These are phyloP conservation scores for Drosophila elegans DNA, from an alignment of 1,140 invertebrate species.

Conservation along the genomic window DNA sequence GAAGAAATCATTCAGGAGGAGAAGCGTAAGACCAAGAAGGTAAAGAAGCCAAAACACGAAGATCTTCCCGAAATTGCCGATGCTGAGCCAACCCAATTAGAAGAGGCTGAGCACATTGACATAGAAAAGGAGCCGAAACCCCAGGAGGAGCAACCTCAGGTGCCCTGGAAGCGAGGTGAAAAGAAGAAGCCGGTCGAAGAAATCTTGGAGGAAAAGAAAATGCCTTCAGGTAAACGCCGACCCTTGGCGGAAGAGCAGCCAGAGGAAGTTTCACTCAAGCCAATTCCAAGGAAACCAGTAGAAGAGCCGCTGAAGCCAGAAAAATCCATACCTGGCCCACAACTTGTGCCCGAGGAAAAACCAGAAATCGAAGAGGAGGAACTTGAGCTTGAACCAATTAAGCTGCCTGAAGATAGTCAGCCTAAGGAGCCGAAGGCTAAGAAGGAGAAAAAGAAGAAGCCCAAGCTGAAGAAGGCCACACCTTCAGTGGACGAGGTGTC, in stretches of 20 bases:
- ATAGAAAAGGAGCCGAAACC: constrained; percentile 82
- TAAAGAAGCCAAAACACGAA: constrained; percentile 76
- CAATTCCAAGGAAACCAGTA: constrained; percentile 83
- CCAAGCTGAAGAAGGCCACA: constrained; percentile 75
- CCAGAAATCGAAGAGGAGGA: constrained; percentile 65
- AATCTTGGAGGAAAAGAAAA: constrained; percentile 84
- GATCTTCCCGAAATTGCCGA: constrained; percentile 74
- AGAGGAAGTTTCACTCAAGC: constrained; percentile 86
- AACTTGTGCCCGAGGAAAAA: constrained; percentile 70
- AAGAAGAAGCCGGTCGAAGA: constrained; percentile 83
- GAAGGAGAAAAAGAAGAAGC: constrained; percentile 81
- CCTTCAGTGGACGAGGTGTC: constrained; percentile 78
- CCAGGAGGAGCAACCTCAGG: constrained; percentile 73
- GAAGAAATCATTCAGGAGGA: constrained; percentile 77
- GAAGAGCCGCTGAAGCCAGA: constrained; percentile 64
- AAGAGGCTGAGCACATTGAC: constrained; percentile 79
- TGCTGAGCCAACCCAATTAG: constrained; percentile 67
- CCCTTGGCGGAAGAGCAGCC: constrained; percentile 84
- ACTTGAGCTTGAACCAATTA: constrained; percentile 64
- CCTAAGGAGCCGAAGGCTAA: constrained; percentile 69
- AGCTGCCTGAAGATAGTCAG: constrained; percentile 61
- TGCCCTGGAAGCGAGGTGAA: constrained; percentile 80
- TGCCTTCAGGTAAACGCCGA: constrained; percentile 83
- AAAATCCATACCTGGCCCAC: constrained; percentile 74
- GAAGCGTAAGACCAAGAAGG: constrained; percentile 69